phyloP scores from a whole-genome alignment of 2,888 invertebrate species.

The Ormyrus rosae region DNA sequence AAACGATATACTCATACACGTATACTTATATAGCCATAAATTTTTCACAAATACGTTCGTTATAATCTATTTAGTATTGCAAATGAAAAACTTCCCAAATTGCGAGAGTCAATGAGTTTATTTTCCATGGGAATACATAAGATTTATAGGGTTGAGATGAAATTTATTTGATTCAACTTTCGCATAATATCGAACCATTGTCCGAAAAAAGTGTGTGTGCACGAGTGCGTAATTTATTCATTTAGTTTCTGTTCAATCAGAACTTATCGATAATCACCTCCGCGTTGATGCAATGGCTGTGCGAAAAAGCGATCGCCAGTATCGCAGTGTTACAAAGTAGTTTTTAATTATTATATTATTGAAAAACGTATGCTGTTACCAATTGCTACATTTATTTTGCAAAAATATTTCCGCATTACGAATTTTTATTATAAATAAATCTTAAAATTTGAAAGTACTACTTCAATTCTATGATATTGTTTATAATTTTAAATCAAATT shows the following conservation, averaged over 20 bases:
- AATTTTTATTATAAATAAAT: too few species aligned
- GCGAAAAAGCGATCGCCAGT: conserved; percentile 27
- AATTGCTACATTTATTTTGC: background rate
- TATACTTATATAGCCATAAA: conserved; percentile 39
- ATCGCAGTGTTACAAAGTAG: conserved; percentile 29
- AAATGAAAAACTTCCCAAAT: conserved; percentile 30
- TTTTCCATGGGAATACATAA: conserved; percentile 2
- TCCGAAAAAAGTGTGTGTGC: conserved; percentile 11
- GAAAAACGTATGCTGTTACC: conserved; percentile 24
- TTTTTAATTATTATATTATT: conserved; percentile 31
- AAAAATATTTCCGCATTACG: too few species aligned
- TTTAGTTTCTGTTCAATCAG: conserved; percentile 7
- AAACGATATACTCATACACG: conserved; percentile 49
- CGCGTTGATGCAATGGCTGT: conserved; percentile 20
- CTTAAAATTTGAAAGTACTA: too few species aligned
- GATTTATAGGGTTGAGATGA: conserved; percentile 1
- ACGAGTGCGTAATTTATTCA: conserved; percentile 20
- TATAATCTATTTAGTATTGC: conserved; percentile 1
- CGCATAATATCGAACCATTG: conserved; percentile 15
- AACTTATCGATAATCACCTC: background rate
- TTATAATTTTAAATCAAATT: too few species aligned
- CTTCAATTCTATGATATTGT: too few species aligned
- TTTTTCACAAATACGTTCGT: conserved; percentile 35
- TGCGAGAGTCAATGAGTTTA: conserved; percentile 14
- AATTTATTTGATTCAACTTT: conserved; percentile 29